Conservation (phyloP, 2,888 invertebrate species). For the Erebia ligea region DNA sequence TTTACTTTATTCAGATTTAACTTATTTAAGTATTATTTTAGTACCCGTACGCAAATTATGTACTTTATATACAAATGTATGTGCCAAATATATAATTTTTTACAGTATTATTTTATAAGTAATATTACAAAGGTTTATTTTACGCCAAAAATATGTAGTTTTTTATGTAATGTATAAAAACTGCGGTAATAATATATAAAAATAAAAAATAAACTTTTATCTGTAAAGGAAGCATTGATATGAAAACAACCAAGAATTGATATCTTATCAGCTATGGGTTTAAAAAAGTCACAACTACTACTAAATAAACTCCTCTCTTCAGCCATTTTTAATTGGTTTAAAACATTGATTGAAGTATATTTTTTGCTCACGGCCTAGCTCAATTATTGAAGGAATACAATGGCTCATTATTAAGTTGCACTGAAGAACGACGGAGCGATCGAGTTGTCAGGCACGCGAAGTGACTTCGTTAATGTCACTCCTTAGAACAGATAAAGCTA, state of each 20-base stretch:
- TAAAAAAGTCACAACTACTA: not conserved
- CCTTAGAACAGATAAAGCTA: not conserved
- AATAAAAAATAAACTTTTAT: too few species aligned
- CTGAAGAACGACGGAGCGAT: slow-evolving; percentile 43
- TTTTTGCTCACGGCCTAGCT: slow-evolving; percentile 5
- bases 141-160: not conserved
- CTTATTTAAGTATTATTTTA: not conserved
- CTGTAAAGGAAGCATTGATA: slow-evolving; percentile 11
- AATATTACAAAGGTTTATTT: not conserved
- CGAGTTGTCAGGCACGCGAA: slow-evolving; percentile 53
- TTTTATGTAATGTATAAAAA: too few species aligned
- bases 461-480: slow-evolving; percentile 39
- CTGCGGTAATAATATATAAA: slow-evolving; percentile 6
- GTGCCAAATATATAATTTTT: too few species aligned
- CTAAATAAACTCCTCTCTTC: slow-evolving; percentile 5
- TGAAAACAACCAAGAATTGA: not conserved
- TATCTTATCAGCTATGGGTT: not conserved
- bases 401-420: slow-evolving; percentile 25
- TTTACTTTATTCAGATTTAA: not conserved
- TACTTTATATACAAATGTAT: not conserved
- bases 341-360: slow-evolving; percentile 10
- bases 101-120: too few species aligned
- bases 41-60: not conserved
- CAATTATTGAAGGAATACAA: slow-evolving; percentile 13
- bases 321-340: slow-evolving; percentile 4